These are phyloP conservation scores for Thinocorus orbignyianus DNA, from an alignment of 2,113 vertebrate genomes.

Conservation along the genomic window DNA sequence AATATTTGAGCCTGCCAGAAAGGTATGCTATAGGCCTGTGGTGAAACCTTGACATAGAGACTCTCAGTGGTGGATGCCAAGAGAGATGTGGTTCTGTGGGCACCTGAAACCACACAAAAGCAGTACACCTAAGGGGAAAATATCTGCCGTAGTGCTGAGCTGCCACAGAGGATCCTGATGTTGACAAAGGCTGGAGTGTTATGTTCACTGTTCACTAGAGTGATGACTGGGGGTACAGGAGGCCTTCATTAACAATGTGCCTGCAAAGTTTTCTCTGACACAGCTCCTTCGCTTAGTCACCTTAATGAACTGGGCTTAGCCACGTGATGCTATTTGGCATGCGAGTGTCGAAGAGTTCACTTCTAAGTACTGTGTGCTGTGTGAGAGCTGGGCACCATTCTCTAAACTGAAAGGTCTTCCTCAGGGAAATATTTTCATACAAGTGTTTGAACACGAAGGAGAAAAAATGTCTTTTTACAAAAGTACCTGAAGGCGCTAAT, in stretches of 20 bases:
- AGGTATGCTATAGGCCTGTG: not conserved
- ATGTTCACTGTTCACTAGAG: not conserved
- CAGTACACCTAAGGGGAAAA: not conserved
- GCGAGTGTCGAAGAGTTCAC: not conserved
- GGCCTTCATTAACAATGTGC: not conserved
- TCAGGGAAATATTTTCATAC: not conserved
- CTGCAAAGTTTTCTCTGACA: not conserved
- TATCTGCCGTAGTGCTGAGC: not conserved
- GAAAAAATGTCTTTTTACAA: not conserved
- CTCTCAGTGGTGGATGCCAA: not conserved
- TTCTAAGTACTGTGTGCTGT: not conserved
- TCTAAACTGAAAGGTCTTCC: not conserved
- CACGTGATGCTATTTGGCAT: accelerated
- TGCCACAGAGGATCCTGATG: not conserved
- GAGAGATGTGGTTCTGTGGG: not conserved
- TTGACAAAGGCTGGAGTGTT: not conserved
- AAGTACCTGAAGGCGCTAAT: not conserved
- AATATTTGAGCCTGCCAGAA: not conserved
- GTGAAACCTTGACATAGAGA: not conserved
- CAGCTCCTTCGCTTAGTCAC: not conserved
- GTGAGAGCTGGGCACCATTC: not conserved
- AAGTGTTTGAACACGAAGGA: not conserved
- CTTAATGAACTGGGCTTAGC: not conserved
- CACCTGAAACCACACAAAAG: not conserved
- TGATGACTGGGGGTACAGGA: not conserved